Evolutionary conservation across 2,888 invertebrate genomes (phyloP), one percentile per base, ranked within the genome.

Genomic region (Electrophaes corylata): DNA sequence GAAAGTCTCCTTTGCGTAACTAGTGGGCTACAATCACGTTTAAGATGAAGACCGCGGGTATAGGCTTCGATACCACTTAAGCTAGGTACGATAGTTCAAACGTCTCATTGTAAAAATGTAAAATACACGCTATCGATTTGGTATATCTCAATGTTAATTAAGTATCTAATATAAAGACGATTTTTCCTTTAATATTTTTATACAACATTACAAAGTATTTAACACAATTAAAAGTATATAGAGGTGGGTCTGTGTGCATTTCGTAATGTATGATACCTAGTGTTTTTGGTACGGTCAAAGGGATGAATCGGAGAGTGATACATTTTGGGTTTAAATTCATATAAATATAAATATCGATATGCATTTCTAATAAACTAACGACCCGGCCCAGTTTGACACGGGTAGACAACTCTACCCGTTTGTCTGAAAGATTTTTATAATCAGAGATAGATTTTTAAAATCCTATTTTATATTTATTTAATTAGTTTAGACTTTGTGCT

Each of bases 111-210:
- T 91, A 91, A 84, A 91, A 91, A 91, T 91, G 91, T 91, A 91
- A 86, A 83, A 88, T 89, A 91, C 83, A 86, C 84, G 86, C 88
- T 86, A 86, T 84, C 85, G 76, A 83, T 85, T 88, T 84, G 80
- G 77, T 80, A 84, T 73, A 74, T 85, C 86, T 88, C 82, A 85
- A 88, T 88, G 88, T 88, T 89, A 88, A 81, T 76, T 88, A 89
- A 84, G 85, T 76, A 83, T 80, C 83, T 83, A 64, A 86, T 79
- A 84, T 84, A 84, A 84, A 85, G 84, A 87, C 84, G 84, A 87
- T 87, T 88, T 89, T 91, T 88, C 84, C 89, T 91, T 91, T 91
- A 91, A 89, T 91, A 91, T 91, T 91, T 91, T 91, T 91, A 91
- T 91, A 91, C 91, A 91, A 88, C 89, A 89, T 89, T 87, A 88